A percentile compares a stretch with the other conserved stretches of the same genome.
Conservation (phyloP, 2,797 vertebrate species). For the Adrianichthys oophorus region DNA sequence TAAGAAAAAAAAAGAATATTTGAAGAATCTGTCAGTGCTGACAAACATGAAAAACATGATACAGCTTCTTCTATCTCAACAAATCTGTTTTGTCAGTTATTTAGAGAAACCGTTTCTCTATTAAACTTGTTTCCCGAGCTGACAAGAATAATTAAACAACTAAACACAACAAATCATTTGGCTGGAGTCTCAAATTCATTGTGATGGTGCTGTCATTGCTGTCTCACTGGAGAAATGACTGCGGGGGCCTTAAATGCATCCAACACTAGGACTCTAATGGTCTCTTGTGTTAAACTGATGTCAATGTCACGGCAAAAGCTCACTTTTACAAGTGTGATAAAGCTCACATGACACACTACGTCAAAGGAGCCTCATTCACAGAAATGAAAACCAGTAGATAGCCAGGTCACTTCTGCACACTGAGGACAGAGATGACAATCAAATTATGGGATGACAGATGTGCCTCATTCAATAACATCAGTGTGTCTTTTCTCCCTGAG, state of each 20-base stretch:
- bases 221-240: not conserved
- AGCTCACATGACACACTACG: constrained; percentile 29
- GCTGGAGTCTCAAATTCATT: not conserved
- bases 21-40: constrained; percentile 7
- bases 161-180: not conserved
- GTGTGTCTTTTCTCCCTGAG: constrained; percentile 29
- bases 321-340: constrained; percentile 29
- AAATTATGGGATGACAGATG: constrained; percentile 46
- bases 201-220: not conserved
- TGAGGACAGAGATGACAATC: constrained; percentile 48
- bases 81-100: constrained; percentile 36
- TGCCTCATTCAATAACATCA: constrained; percentile 27
- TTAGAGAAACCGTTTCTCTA: constrained; percentile 10
- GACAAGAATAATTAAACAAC: not conserved
- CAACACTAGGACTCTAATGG: constrained; percentile 7
- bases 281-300: constrained; percentile 18
- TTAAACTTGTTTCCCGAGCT: constrained; percentile 7
- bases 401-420: constrained; percentile 42
- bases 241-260: constrained; percentile 11
- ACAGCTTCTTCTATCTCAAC: constrained; percentile 5
- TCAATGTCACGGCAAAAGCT: constrained; percentile 23
- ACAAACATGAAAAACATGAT: constrained; percentile 30
- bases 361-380: constrained; percentile 4
- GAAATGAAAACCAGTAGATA: constrained; percentile 22
- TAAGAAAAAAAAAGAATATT: too few relatives aligned